These are phyloP conservation scores for Naso thynnoides DNA, from an alignment of 2,797 vertebrate species.

Conservation along the genomic window DNA sequence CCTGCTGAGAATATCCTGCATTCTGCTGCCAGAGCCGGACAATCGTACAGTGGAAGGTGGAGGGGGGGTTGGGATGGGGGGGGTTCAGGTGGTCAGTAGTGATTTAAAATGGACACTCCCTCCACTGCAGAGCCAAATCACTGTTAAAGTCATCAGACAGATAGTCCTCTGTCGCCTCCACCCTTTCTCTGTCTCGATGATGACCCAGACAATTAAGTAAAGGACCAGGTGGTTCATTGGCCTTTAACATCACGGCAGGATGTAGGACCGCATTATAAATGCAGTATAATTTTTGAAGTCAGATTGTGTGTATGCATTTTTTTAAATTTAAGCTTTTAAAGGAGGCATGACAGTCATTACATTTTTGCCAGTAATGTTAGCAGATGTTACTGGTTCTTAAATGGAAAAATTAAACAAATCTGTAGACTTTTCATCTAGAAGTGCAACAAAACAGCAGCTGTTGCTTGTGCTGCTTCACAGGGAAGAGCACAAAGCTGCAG, in stretches of 20 bases:
- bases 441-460: background rate
- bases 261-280: background rate
- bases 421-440: background rate
- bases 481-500: background rate
- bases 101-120: slow-evolving; percentile 59
- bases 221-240: slow-evolving; percentile 19
- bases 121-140: slow-evolving; percentile 48
- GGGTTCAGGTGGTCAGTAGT: slow-evolving; percentile 60
- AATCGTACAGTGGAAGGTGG: slow-evolving; percentile 32
- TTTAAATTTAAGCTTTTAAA: background rate
- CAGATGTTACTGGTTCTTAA: background rate
- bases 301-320: background rate
- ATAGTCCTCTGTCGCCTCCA: slow-evolving; percentile 51
- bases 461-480: too few species aligned
- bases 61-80: background rate
- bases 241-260: slow-evolving; percentile 22
- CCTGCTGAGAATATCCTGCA: slow-evolving; percentile 59
- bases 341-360: too few species aligned
- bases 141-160: slow-evolving; percentile 71
- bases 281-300: background rate
- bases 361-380: background rate
- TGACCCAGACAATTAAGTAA: slow-evolving; percentile 34
- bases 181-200: slow-evolving; percentile 47
- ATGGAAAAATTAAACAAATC: background rate
- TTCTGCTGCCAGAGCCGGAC: slow-evolving; percentile 30